phyloP scores from a whole-genome alignment of 2,888 invertebrate species.

The Rosalia funebris region DNA sequence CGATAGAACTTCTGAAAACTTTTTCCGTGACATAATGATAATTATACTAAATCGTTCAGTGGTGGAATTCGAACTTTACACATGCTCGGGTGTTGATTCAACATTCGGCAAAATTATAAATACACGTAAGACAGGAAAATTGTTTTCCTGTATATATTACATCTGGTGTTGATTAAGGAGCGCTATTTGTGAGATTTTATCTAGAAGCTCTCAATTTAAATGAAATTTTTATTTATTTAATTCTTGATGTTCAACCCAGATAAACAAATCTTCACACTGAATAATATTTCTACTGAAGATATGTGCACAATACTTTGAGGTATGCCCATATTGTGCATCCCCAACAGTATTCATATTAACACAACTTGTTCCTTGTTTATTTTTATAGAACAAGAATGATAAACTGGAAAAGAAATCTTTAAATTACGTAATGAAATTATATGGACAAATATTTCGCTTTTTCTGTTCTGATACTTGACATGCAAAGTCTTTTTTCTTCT shows the following conservation, averaged over 20 bases:
- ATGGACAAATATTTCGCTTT: too few relatives aligned
- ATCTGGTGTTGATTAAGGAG: conserved; percentile 26
- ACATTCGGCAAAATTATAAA: conserved; percentile 6
- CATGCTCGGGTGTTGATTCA: conserved; percentile 9
- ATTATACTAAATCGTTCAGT: background rate
- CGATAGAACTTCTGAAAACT: conserved; percentile 6
- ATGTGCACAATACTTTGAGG: too few relatives aligned
- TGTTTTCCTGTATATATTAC: conserved; percentile 5
- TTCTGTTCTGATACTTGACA: too few relatives aligned
- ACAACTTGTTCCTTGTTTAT: too few relatives aligned
- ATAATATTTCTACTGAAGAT: too few relatives aligned
- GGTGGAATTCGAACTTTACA: conserved; percentile 36
- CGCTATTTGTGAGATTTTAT: conserved; percentile 27
- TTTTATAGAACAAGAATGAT: too few relatives aligned
- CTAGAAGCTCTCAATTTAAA: conserved; percentile 31
- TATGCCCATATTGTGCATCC: too few relatives aligned
- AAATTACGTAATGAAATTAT: too few relatives aligned
- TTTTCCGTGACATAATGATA: conserved; percentile 1
- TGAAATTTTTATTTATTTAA: background rate
- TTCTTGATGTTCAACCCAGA: background rate
- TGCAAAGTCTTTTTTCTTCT: too few relatives aligned
- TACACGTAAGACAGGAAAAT: conserved; percentile 1
- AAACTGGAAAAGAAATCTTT: too few relatives aligned
- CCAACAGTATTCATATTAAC: too few relatives aligned
- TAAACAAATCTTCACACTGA: background rate